A percentile compares a stretch with the other conserved stretches of the same genome.
Evolutionary conservation across 1,140 invertebrate species (phyloP).

Genomic region (Elymnias hypermnestra): DNA sequence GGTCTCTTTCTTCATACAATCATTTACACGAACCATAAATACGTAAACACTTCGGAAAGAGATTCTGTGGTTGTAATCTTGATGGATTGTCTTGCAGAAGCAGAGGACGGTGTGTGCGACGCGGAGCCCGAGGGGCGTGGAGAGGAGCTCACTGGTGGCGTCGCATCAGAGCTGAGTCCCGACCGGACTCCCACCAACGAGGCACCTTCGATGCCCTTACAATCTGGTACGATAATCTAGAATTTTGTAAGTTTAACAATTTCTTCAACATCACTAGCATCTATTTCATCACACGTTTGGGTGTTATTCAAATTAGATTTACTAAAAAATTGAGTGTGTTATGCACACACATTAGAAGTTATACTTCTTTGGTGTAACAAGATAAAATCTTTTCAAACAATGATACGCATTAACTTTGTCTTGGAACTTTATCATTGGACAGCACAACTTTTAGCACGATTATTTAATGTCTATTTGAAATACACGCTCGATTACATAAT

Average conservation of each 20-base stretch:
- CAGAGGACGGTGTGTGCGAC: constrained; percentile 65
- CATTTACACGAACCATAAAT: background rate
- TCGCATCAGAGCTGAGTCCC: constrained; percentile 63
- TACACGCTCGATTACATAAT: too few species aligned
- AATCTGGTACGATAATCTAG: constrained; percentile 41
- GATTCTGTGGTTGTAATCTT: background rate
- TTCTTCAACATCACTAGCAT: background rate
- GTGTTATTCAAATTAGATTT: too few species aligned
- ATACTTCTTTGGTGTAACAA: too few species aligned
- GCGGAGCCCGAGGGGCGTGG: constrained; percentile 39
- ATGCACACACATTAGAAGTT: too few species aligned
- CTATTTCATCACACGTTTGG: too few species aligned
- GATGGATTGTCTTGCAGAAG: constrained; percentile 30
- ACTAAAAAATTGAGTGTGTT: too few species aligned
- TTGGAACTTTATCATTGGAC: too few species aligned
- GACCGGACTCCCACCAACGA: constrained; percentile 70
- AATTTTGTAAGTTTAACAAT: background rate
- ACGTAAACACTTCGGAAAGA: background rate
- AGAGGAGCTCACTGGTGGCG: constrained; percentile 53
- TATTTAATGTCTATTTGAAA: too few species aligned
- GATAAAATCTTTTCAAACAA: too few species aligned
- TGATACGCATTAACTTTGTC: too few species aligned
- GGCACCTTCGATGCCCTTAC: constrained; percentile 67
- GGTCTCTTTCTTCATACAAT: background rate
- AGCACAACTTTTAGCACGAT: too few species aligned